Conservation (phyloP, 2,797 vertebrate species). For the Gallirallus australis region DNA sequence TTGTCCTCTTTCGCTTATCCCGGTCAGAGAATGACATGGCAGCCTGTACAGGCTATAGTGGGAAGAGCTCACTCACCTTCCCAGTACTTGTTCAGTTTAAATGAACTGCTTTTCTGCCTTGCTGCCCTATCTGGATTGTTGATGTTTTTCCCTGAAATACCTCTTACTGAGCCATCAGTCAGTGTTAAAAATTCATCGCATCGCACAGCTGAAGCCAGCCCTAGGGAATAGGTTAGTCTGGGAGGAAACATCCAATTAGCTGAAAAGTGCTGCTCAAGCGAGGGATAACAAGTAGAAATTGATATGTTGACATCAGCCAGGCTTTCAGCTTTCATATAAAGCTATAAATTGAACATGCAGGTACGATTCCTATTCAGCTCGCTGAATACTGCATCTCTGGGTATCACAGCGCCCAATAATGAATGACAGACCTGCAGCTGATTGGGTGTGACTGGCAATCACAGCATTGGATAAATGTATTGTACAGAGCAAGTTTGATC, state of each 20-base stretch:
- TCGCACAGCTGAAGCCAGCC: slow-evolving; percentile 43
- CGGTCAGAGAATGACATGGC: slow-evolving; percentile 23
- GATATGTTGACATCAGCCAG: slow-evolving; percentile 54
- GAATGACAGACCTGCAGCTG: background rate
- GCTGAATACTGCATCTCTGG: background rate
- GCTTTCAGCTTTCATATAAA: slow-evolving; percentile 45
- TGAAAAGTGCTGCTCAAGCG: background rate
- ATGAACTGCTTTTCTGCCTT: slow-evolving; percentile 31
- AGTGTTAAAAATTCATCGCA: slow-evolving; percentile 63
- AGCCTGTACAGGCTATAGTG: background rate
- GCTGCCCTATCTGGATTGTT: slow-evolving; percentile 35
- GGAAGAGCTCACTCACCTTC: background rate
- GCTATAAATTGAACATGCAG: slow-evolving; percentile 34
- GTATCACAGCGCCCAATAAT: background rate
- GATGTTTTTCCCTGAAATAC: slow-evolving; percentile 48
- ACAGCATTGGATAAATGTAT: background rate
- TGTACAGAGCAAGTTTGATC: background rate
- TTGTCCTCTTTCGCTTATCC: slow-evolving; percentile 54
- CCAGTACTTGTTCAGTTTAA: background rate
- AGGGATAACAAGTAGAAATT: slow-evolving; percentile 53
- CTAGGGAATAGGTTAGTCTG: slow-evolving; percentile 58
- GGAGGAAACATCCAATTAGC: slow-evolving; percentile 69
- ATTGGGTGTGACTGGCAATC: background rate
- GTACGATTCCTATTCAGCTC: slow-evolving; percentile 2
- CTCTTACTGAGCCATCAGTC: slow-evolving; percentile 56